phyloP scores from a whole-genome alignment of 2,797 vertebrate genomes.

The Propithecus perrieri region DNA sequence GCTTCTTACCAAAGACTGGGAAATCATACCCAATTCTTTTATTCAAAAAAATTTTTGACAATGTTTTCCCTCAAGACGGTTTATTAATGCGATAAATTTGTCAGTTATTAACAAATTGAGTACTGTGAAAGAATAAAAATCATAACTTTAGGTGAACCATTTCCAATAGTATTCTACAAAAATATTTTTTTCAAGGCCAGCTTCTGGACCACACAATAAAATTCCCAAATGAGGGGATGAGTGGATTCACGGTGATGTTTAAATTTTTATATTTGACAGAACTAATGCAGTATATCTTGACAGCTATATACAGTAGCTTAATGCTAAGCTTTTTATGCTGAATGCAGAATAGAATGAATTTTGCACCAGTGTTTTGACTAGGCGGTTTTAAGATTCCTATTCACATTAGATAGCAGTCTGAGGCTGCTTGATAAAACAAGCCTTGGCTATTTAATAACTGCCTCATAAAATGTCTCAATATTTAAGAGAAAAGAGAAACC shows the following conservation, averaged over 20 bases:
- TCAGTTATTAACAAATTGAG: conserved; percentile 27
- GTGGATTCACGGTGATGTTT: conserved; percentile 68
- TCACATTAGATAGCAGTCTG: conserved; percentile 71
- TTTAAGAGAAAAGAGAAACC: conserved; percentile 74
- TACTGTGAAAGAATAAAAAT: conserved; percentile 37
- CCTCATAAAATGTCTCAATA: conserved; percentile 68
- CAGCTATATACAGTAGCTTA: conserved; percentile 71
- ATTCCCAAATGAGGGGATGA: conserved; percentile 69
- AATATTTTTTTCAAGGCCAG: neutral
- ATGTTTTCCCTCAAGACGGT: conserved; percentile 21
- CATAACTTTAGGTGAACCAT: conserved; percentile 20
- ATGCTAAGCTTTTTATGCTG: conserved; percentile 74
- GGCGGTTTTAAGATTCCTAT: conserved; percentile 77
- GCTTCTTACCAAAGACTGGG: neutral
- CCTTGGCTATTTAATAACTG: conserved; percentile 70
- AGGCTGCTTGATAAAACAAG: conserved; percentile 80
- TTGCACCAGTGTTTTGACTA: conserved; percentile 77
- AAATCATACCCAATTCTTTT: neutral
- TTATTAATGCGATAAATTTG: conserved; percentile 12
- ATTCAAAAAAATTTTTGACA: neutral
- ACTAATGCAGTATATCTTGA: conserved; percentile 67
- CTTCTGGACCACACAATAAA: conserved; percentile 54
- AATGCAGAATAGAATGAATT: conserved; percentile 75
- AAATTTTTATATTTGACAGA: conserved; percentile 73
- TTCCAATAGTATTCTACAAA: conserved; percentile 28